These are phyloP conservation scores for Gephyroberyx darwinii DNA, from an alignment of 2,797 vertebrate genomes.

Conservation along the genomic window DNA sequence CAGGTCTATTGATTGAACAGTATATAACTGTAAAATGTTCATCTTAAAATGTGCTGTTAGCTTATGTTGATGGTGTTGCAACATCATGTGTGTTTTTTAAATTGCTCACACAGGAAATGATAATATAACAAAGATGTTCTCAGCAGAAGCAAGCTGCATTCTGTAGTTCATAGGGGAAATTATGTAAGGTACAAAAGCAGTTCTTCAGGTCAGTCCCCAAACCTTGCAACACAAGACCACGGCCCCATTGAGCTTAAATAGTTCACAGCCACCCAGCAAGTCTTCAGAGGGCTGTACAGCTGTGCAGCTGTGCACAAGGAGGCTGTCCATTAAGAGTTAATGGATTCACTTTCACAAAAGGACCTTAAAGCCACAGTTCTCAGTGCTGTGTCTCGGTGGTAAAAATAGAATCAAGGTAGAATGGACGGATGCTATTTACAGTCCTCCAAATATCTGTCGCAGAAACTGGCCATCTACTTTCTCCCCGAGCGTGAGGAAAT, in stretches of 20 bases:
- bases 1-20: constrained; percentile 33
- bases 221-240: constrained; percentile 51
- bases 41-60: constrained; percentile 32
- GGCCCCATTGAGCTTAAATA: constrained; percentile 46
- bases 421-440: constrained; percentile 82
- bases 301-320: constrained; percentile 71
- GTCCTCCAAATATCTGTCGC: constrained; percentile 80
- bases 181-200: constrained; percentile 58
- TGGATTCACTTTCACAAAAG: constrained; percentile 85
- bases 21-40: constrained; percentile 33
- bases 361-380: constrained; percentile 83
- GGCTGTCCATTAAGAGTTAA: constrained; percentile 82
- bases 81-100: not conserved
- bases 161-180: constrained; percentile 21
- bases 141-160: constrained; percentile 21
- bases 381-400: constrained; percentile 72
- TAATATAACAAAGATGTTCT: constrained; percentile 18
- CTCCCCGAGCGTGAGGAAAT: constrained; percentile 44
- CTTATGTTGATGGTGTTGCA: constrained; percentile 15
- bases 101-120: not conserved
- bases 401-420: constrained; percentile 85
- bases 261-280: constrained; percentile 60
- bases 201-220: constrained; percentile 57
- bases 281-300: constrained; percentile 63
- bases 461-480: constrained; percentile 68